Evolutionary conservation across 30 jellyfish, hydroid and myxozoan species (phyloP).

Genomic region (Aurelia coerulea): DNA sequence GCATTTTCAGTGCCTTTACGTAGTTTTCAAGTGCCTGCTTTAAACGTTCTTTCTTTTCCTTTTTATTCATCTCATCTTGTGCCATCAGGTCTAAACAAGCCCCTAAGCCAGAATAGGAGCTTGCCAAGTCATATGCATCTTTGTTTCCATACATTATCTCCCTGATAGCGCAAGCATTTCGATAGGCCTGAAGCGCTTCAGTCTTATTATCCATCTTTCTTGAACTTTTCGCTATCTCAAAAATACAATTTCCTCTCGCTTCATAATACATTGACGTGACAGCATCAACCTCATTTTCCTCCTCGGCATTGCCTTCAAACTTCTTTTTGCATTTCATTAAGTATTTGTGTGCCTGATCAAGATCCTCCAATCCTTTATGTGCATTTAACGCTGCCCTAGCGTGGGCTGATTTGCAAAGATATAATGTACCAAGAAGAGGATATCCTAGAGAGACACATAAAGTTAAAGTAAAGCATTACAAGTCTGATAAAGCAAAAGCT

Average conservation of each 20-base stretch:
- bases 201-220: background rate
- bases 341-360: conserved; percentile 2
- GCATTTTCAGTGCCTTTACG: conserved; percentile 8
- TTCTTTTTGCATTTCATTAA: background rate
- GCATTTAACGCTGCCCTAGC: conserved; percentile 13
- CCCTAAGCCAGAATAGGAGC: conserved; percentile 22
- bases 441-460: too few relatives aligned
- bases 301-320: background rate
- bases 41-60: background rate
- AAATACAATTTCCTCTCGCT: conserved; percentile 23
- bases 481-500: too few relatives aligned
- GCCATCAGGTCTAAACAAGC: conserved; percentile 16
- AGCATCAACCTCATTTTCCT: background rate
- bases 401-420: conserved; percentile 25
- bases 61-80: background rate
- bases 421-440: background rate
- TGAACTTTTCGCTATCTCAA: conserved; percentile 14
- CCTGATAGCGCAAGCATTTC: background rate
- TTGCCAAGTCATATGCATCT: conserved; percentile 14
- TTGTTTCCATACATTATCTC: background rate
- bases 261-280: conserved; percentile 11
- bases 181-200: conserved; percentile 28
- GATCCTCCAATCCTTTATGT: background rate
- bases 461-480: too few relatives aligned
- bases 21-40: conserved; percentile 24